A percentile compares a stretch with the other conserved stretches of the same genome.
phyloP scores from a whole-genome alignment of 2,888 invertebrate genomes.

The Cylloceria caligata region DNA sequence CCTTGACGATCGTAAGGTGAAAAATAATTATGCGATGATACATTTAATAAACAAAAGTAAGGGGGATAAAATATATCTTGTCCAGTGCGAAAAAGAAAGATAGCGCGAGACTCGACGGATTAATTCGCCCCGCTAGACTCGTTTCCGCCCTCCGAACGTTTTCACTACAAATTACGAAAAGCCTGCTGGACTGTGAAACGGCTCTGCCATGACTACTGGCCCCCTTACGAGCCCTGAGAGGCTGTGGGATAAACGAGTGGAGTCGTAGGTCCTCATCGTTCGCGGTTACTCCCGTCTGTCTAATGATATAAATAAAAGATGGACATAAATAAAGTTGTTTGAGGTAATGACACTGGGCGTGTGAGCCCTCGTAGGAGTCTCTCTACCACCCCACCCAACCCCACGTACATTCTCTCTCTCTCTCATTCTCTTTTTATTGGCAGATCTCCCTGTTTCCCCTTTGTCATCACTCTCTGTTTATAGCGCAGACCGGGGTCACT shows the following conservation, averaged over 20 bases:
- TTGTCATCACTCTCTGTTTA: constrained; percentile 43
- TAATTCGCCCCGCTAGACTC: constrained; percentile 52
- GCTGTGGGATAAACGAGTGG: constrained; percentile 70
- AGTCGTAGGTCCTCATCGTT: constrained; percentile 55
- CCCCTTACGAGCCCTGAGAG: constrained; percentile 76
- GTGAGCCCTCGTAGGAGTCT: constrained; percentile 66
- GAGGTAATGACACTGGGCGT: constrained; percentile 75
- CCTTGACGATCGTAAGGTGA: not conserved
- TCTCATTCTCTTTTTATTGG: not conserved
- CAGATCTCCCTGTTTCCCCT: constrained; percentile 47
- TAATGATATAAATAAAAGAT: constrained; percentile 81
- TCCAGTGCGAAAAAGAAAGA: constrained; percentile 1
- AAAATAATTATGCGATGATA: constrained; percentile 5
- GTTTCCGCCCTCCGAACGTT: constrained; percentile 39
- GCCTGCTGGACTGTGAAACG: constrained; percentile 27
- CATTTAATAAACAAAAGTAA: constrained; percentile 24
- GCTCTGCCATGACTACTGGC: constrained; percentile 48
- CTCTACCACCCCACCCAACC: constrained; percentile 49
- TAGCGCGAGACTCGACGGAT: constrained; percentile 45
- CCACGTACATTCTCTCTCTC: not conserved
- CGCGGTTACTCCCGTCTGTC: constrained; percentile 62
- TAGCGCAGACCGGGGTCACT: not conserved
- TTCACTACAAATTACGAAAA: constrained; percentile 63
- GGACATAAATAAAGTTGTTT: constrained; percentile 76
- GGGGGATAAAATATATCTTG: not conserved